Base-by-base conservation (phyloP, 37 sponge, comb jelly and placozoan species). In the Bolinopsis microptera region DNA sequence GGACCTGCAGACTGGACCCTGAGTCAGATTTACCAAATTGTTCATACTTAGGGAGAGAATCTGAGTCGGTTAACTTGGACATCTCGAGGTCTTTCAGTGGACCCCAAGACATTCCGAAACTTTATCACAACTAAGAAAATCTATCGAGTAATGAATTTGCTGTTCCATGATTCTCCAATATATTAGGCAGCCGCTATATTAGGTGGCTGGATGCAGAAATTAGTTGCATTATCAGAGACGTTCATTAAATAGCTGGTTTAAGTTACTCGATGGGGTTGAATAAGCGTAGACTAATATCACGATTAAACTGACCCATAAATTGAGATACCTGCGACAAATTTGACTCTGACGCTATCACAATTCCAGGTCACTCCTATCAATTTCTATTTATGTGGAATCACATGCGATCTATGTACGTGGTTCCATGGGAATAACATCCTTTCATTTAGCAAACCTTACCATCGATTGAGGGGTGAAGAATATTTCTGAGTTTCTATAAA, bases 1-100 rank as follows among this genome's bases (percentile, higher is more conserved):
- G 80, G 1, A 77, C 36, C 33, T 77, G 28, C 35, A 77, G 80
- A 77, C 80, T 77, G 80, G 80, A 77, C 21, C 80, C 80, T 9
- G 80, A 77, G 37, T 77, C 80, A 1, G 80, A 77, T 32, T 77
- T 77, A 13, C 32, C 80, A 27, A 77, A 32, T 18, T 27, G 21
- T 77, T 77, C 80, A 34, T 77, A 77, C 3, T 48, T 48, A 18
- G 61, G 61, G 9, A 48, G 61, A 13, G 61, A 48, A 48, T 48
- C 61, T 5, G 61, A 48, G 61, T 48, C 61, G 5, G 61, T 48
- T 48, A 48, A 48, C 61, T 48, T 48, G 9, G 61, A 48, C 61
- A 48, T 48, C 61, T 48, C 61, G 61, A 48, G 61, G 13, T 48
- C 61, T 13, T 48, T 48, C 61, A 48, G 61, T 5, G 61, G 61